Evolutionary conservation across 2,888 invertebrate genomes (phyloP), one percentile per base, ranked within the genome.

Genomic region (Balanococcus diminutus): DNA sequence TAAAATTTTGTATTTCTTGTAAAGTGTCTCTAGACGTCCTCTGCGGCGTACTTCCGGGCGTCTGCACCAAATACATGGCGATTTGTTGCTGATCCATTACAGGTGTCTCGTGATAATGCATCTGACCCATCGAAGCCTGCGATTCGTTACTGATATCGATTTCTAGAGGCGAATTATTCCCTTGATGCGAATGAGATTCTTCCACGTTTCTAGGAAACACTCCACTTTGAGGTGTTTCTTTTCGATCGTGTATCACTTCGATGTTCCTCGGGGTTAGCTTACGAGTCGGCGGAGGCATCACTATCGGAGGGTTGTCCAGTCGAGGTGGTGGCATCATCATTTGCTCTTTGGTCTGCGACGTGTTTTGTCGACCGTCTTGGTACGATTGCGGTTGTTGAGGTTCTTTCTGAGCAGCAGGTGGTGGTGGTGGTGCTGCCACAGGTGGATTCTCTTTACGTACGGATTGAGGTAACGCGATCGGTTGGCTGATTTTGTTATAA

Each of bases 1-100:
- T 83, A 6, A 51, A 87, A 84, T 79, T 82, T 81, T 42, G 22
- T 25, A 84, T 61, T 84, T 86, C 79, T 67, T 16, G 51, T 1
- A 79, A 42, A 72, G 16, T 22, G 19, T 42, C 39, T 67, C 81
- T 22, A 22, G 19, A 22, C 25, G 36, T 46, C 79, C 39, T 82
- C 16, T 56, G 19, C 39, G 46, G 36, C 32, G 39, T 19, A 8
- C 75, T 61, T 72, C 56, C 51, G n/a, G 56, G 46, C 16, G 82
- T 82, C 8, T 51, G 82, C 11, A 82, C 82, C 82, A 79, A 79
- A 19, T 79, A 79, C 75, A 79, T 36, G 9, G 75, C 75, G 2
- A 79, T 36, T 3, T 79, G 75, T 36, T 79, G 31, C 22, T 79
- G 32, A 79, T 79, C 75, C 75, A 79, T 32, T 36, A 19, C 32